Evolutionary conservation across 2,888 invertebrate genomes (phyloP).

Genomic region (Dynastes grantii): DNA sequence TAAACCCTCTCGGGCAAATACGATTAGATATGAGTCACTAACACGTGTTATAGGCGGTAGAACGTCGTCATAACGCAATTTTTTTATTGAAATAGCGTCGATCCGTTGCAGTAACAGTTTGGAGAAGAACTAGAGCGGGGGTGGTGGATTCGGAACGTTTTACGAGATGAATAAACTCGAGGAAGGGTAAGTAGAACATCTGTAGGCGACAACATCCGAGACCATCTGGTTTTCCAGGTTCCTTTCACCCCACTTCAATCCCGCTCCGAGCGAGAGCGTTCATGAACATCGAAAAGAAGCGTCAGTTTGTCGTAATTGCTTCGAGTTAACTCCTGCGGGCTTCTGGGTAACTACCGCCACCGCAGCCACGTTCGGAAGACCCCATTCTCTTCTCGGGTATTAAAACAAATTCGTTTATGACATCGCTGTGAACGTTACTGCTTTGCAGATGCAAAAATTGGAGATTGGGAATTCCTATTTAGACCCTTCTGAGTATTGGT

Average conservation of each 20-base stretch:
- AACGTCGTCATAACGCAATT: not conserved
- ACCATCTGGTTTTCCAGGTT: conserved; percentile 28
- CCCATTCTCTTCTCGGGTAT: not conserved
- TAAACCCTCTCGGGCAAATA: conserved; percentile 4
- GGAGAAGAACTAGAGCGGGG: not conserved
- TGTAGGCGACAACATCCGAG: conserved; percentile 21
- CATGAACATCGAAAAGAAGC: conserved; percentile 1
- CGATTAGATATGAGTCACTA: conserved; percentile 20
- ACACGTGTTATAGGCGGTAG: not conserved
- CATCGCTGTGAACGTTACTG: not conserved
- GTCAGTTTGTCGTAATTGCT: conserved; percentile 43
- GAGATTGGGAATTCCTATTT: not conserved
- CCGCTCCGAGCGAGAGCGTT: not conserved
- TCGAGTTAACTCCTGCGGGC: conserved; percentile 38
- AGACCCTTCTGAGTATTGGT: no score
- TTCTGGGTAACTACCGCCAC: conserved; percentile 21
- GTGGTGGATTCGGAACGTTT: not conserved
- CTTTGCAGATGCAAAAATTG: conserved; percentile 4
- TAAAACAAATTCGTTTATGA: conserved; percentile 20
- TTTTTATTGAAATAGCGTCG: conserved; percentile 7
- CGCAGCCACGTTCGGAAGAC: not conserved
- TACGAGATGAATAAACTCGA: not conserved
- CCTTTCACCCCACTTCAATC: not conserved
- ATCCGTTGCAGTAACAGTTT: not conserved
- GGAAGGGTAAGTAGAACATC: conserved; percentile 7